A percentile compares a stretch with the other conserved stretches of the same genome.
Conservation (phyloP, 1,140 invertebrate genomes). For the Drosophila persimilis region DNA sequence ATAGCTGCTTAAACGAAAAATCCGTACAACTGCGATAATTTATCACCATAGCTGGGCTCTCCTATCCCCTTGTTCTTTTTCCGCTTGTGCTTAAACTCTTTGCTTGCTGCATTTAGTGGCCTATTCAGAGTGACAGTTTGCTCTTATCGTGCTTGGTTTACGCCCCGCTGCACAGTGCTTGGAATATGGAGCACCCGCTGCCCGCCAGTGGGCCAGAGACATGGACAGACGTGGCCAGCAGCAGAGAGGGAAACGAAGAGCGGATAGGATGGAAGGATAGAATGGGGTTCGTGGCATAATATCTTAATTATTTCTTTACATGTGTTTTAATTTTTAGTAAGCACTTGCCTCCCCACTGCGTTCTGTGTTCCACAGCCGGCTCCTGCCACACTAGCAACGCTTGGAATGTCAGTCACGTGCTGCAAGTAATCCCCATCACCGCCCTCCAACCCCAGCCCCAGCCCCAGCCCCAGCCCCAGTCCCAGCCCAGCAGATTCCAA, state of each 20-base stretch:
- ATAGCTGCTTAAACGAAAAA: no score
- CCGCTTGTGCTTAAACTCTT: no score
- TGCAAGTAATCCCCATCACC: slow-evolving; percentile 64
- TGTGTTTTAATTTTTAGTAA: slow-evolving; percentile 81
- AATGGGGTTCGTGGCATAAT: slow-evolving; percentile 60
- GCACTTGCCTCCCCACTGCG: slow-evolving; percentile 34
- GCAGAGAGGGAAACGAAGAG: background rate
- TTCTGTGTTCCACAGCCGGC: background rate
- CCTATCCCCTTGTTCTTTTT: background rate
- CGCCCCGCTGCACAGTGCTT: slow-evolving; percentile 41
- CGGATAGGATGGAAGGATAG: no score
- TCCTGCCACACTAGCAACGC: slow-evolving; percentile 4
- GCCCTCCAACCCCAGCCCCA: slow-evolving; percentile 1
- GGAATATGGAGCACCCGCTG: slow-evolving; percentile 19
- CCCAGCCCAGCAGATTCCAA: slow-evolving; percentile 26
- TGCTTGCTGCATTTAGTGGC: slow-evolving; percentile 57
- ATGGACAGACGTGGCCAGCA: background rate
- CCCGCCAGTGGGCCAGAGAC: background rate
- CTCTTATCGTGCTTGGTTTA: slow-evolving; percentile 65
- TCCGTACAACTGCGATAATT: no score
- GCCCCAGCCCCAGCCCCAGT: background rate
- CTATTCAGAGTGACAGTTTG: slow-evolving; percentile 68
- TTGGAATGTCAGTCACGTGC: slow-evolving; percentile 77
- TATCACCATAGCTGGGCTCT: background rate
- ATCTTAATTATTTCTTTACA: slow-evolving; percentile 81